Evolutionary conservation across 1,140 invertebrate species (phyloP).

Genomic region (Anoplophora glabripennis): DNA sequence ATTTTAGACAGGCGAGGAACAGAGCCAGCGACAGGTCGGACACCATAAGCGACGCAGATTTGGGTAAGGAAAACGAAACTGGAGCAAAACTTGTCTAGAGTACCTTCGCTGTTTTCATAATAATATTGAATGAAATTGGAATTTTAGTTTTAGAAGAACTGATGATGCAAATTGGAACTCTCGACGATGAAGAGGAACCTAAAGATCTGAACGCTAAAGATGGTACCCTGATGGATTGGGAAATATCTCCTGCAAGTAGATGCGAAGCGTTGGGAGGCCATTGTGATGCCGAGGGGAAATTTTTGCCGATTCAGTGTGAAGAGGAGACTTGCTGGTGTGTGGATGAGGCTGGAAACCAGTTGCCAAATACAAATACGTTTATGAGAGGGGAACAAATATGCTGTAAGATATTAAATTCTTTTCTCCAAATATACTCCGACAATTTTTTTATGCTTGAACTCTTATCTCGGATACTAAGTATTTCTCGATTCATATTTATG

Average conservation of each 20-base stretch:
- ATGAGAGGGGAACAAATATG: constrained; percentile 59
- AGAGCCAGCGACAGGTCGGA: constrained; percentile 47
- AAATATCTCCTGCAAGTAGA: constrained; percentile 53
- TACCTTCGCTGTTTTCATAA: not conserved
- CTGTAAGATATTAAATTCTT: no score
- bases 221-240: constrained; percentile 31
- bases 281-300: constrained; percentile 67
- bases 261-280: constrained; percentile 61
- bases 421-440: no score
- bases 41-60: constrained; percentile 42
- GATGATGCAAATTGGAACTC: constrained; percentile 60
- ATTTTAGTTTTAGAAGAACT: constrained; percentile 62
- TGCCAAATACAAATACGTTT: constrained; percentile 63
- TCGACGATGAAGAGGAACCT: constrained; percentile 39
- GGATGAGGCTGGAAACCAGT: constrained; percentile 78
- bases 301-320: constrained; percentile 71
- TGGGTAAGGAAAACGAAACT: constrained; percentile 32
- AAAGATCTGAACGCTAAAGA: constrained; percentile 29
- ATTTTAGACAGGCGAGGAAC: constrained; percentile 69
- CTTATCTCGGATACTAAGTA: no score
- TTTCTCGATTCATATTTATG: no score
- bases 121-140: not conserved
- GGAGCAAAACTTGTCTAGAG: not conserved
- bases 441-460: no score
- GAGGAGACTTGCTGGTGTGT: constrained; percentile 79